Evolutionary conservation across 2,797 vertebrate species (phyloP).

Genomic region (Semotilus atromaculatus): DNA sequence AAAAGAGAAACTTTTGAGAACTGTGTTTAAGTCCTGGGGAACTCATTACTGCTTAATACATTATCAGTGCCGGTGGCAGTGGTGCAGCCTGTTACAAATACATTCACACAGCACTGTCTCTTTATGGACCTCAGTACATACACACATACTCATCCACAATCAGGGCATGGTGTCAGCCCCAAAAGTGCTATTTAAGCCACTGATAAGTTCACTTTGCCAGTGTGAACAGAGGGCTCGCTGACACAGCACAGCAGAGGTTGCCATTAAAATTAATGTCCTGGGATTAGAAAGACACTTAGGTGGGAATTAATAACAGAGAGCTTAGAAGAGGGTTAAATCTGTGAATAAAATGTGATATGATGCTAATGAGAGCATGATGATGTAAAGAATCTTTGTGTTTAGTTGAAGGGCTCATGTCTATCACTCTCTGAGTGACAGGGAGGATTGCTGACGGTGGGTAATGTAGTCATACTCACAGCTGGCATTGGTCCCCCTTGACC

Average conservation of each 20-base stretch:
- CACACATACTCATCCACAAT: slow-evolving; percentile 26
- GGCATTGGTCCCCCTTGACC: slow-evolving; percentile 94
- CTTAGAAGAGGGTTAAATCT: slow-evolving; percentile 17
- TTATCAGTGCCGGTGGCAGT: slow-evolving; percentile 48
- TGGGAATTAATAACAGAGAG: slow-evolving; percentile 1
- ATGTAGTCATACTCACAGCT: slow-evolving; percentile 85
- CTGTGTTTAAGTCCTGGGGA: slow-evolving; percentile 51
- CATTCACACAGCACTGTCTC: slow-evolving; percentile 35
- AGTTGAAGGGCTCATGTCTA: background rate
- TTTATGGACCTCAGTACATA: slow-evolving; percentile 26
- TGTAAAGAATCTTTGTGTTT: background rate
- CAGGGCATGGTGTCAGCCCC: slow-evolving; percentile 43
- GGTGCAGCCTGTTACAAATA: slow-evolving; percentile 35
- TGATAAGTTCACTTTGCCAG: slow-evolving; percentile 17
- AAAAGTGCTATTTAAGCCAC: slow-evolving; percentile 49
- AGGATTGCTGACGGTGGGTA: slow-evolving; percentile 14
- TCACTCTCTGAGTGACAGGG: slow-evolving; percentile 15
- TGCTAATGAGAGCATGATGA: slow-evolving; percentile 5
- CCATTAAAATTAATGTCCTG: slow-evolving; percentile 55
- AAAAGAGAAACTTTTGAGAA: slow-evolving; percentile 40
- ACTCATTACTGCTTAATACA: slow-evolving; percentile 53
- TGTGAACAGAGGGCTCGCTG: slow-evolving; percentile 30
- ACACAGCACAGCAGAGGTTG: slow-evolving; percentile 46
- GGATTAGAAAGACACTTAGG: slow-evolving; percentile 21
- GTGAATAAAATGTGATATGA: slow-evolving; percentile 11